Conservation (phyloP, 2,797 vertebrate species). For the Adelosebastes latens region DNA sequence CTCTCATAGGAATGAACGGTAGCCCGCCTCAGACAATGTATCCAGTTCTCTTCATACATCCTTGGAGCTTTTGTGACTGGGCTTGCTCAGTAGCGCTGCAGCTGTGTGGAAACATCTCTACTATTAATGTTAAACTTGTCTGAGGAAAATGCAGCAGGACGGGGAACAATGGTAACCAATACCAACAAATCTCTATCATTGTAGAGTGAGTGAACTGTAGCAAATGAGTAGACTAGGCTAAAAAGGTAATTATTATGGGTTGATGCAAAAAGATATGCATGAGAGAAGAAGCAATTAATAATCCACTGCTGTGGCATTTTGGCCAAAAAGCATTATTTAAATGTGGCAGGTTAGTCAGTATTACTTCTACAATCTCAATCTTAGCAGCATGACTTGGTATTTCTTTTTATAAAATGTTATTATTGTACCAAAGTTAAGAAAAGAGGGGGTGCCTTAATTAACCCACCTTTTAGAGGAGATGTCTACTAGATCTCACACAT, state of each 20-base stretch:
- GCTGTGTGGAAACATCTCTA: not conserved
- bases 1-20: no score
- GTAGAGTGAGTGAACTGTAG: not conserved
- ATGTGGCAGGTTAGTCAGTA: not conserved
- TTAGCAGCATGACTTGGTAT: not conserved
- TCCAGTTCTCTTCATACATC: no score
- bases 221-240: not conserved
- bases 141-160: not conserved
- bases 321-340: not conserved
- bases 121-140: not conserved
- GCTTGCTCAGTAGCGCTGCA: not conserved
- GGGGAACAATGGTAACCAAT: not conserved
- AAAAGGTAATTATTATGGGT: slow-evolving; percentile 3
- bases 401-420: not conserved
- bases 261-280: slow-evolving; percentile 4
- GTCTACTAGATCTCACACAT: not conserved
- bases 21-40: no score
- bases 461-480: not conserved
- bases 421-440: not conserved
- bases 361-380: not conserved
- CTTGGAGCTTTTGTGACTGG: not conserved
- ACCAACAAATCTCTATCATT: not conserved
- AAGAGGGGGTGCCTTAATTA: not conserved
- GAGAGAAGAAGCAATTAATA: not conserved
- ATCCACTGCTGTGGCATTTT: not conserved